Conservation (phyloP, 2,888 invertebrate genomes). For the Nowickia ferox region DNA sequence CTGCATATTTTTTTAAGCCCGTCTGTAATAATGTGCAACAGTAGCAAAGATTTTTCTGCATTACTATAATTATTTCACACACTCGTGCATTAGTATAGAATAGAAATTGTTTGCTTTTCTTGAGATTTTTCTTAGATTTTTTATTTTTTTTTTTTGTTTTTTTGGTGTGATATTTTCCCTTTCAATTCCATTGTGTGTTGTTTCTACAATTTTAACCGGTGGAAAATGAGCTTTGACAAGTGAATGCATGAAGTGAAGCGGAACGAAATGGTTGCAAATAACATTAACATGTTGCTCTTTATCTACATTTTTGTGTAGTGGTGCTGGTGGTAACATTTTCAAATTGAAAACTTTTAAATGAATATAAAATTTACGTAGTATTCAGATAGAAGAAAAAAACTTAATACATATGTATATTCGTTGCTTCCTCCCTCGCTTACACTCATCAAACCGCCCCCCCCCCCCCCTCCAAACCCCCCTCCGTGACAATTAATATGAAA, state of each 20-base stretch:
- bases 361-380: slow-evolving; percentile 3
- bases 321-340: slow-evolving; percentile 21
- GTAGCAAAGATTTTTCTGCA: slow-evolving; percentile 12
- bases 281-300: slow-evolving; percentile 65
- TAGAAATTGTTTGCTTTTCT: slow-evolving; percentile 36
- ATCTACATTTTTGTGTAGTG: slow-evolving; percentile 17
- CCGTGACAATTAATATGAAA: slow-evolving; percentile 29
- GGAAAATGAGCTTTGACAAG: slow-evolving; percentile 59
- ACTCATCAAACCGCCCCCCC: too few relatives aligned
- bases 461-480: too few relatives aligned
- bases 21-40: not conserved
- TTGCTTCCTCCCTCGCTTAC: not conserved
- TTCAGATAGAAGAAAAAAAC: slow-evolving; percentile 1
- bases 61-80: slow-evolving; percentile 53
- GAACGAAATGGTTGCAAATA: slow-evolving; percentile 39
- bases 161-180: not conserved
- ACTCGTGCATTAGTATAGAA: slow-evolving; percentile 9
- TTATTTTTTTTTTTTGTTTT: not conserved
- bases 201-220: slow-evolving; percentile 26
- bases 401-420: not conserved
- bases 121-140: slow-evolving; percentile 1
- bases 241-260: slow-evolving; percentile 49
- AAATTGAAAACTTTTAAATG: slow-evolving; percentile 38
- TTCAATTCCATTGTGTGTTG: slow-evolving; percentile 7
- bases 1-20: not conserved